phyloP scores from a whole-genome alignment of 1,140 invertebrate genomes.

The Drosophila nebulosa region DNA sequence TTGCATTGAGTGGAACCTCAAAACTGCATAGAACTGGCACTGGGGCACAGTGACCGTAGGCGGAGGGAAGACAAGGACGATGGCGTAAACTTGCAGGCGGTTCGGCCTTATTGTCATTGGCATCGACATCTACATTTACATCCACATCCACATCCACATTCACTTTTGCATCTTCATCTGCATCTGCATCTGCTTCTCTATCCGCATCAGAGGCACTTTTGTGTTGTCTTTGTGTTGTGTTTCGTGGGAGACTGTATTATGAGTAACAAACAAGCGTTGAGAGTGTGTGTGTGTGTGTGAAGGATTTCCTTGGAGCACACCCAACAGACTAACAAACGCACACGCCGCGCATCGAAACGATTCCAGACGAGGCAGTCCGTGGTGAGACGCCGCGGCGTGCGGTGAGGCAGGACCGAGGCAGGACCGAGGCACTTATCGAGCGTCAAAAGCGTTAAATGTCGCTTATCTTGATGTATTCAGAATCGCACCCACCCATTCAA shows the following conservation, averaged over 20 bases:
- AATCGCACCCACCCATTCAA: not conserved
- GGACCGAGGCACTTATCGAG: constrained; percentile 20
- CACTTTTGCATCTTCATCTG: not conserved
- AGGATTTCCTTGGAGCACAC: not conserved
- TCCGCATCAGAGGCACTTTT: not conserved
- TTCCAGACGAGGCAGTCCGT: not conserved
- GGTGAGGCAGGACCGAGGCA: not conserved
- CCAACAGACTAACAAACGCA: not conserved
- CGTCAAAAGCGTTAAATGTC: constrained; percentile 56
- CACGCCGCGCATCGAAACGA: not conserved
- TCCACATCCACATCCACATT: not conserved
- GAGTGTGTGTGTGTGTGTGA: not conserved
- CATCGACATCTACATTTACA: not conserved
- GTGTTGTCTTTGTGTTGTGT: not conserved
- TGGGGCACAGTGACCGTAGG: not conserved
- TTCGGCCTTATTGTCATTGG: not conserved
- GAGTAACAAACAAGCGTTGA: not conserved
- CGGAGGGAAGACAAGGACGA: not conserved
- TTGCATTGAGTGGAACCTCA: not conserved
- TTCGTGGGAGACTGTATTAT: not conserved
- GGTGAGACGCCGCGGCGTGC: not conserved
- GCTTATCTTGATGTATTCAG: constrained; percentile 54
- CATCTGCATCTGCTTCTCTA: not conserved
- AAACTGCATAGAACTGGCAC: not conserved
- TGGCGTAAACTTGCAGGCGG: not conserved